phyloP scores from a whole-genome alignment of 2,888 invertebrate species.

The Candidula unifasciata region DNA sequence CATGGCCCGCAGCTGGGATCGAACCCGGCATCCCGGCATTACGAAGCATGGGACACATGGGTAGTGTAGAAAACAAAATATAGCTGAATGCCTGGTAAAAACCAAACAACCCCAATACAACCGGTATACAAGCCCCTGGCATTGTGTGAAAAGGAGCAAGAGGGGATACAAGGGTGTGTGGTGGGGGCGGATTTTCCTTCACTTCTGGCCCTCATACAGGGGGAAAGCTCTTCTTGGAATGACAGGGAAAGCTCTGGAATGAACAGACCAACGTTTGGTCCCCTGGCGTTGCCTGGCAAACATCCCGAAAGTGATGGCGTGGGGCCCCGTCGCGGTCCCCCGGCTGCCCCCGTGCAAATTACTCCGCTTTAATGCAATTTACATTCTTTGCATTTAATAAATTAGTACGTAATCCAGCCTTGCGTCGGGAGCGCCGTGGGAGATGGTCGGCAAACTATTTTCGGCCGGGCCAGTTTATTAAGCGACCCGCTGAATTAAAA shows the following conservation, averaged over 20 bases:
- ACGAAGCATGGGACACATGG: too few relatives aligned
- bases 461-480: constrained; percentile 53
- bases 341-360: constrained; percentile 63
- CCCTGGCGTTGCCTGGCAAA: constrained; percentile 25
- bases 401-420: constrained; percentile 64
- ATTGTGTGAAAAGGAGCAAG: too few relatives aligned
- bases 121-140: too few relatives aligned
- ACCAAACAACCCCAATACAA: too few relatives aligned
- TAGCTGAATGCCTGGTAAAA: too few relatives aligned
- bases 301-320: constrained; percentile 38
- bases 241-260: constrained; percentile 6
- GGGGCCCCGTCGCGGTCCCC: constrained; percentile 7
- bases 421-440: constrained; percentile 55
- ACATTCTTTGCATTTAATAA: constrained; percentile 68
- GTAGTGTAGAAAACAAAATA: too few relatives aligned
- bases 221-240: background rate
- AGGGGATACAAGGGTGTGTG: background rate
- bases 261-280: constrained; percentile 9
- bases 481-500: constrained; percentile 58
- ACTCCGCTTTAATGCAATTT: constrained; percentile 66
- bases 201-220: background rate
- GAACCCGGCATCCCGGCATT: too few relatives aligned
- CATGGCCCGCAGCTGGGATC: too few relatives aligned
- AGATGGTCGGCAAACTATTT: constrained; percentile 54
- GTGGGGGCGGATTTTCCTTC: background rate